Evolutionary conservation across 2,113 vertebrate genomes (phyloP).

Genomic region (Anolis carolinensis): DNA sequence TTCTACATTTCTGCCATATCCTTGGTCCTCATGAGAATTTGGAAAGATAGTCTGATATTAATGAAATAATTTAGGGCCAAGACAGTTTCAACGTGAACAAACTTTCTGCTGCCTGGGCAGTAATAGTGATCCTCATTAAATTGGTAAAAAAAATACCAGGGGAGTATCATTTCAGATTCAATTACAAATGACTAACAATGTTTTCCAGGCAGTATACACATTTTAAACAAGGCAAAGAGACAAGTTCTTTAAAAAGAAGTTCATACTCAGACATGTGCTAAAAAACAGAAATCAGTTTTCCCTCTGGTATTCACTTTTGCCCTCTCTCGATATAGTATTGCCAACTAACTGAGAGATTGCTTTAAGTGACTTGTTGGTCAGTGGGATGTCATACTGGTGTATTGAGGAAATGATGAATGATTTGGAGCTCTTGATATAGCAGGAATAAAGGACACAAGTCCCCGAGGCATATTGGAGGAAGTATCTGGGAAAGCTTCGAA

Average conservation of each 20-base stretch:
- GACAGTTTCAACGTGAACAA: constrained; percentile 67
- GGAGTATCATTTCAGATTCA: constrained; percentile 78
- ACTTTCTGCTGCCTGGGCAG: constrained; percentile 67
- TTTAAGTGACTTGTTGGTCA: constrained; percentile 75
- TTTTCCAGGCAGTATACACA: constrained; percentile 52
- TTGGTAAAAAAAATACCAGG: constrained; percentile 5
- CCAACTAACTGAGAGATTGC: constrained; percentile 69
- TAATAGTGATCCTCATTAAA: constrained; percentile 73
- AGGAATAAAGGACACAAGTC: constrained; percentile 63
- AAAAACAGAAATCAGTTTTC: neutral
- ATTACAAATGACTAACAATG: constrained; percentile 57
- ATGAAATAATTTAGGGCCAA: constrained; percentile 82
- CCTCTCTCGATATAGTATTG: constrained; percentile 50
- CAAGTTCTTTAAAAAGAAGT: neutral
- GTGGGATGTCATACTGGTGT: constrained; percentile 63
- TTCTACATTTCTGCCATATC: constrained; percentile 67
- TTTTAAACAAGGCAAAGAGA: constrained; percentile 40
- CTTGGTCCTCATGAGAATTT: constrained; percentile 63
- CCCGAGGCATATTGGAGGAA: constrained; percentile 72
- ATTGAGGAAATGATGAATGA: constrained; percentile 81
- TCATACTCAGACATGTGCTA: no score
- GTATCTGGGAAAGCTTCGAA: constrained; percentile 62
- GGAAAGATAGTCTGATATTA: constrained; percentile 82
- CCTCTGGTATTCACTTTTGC: constrained; percentile 40
- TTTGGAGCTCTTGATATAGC: constrained; percentile 69